Conservation (phyloP, 2,888 invertebrate genomes). For the Tipula unca region DNA sequence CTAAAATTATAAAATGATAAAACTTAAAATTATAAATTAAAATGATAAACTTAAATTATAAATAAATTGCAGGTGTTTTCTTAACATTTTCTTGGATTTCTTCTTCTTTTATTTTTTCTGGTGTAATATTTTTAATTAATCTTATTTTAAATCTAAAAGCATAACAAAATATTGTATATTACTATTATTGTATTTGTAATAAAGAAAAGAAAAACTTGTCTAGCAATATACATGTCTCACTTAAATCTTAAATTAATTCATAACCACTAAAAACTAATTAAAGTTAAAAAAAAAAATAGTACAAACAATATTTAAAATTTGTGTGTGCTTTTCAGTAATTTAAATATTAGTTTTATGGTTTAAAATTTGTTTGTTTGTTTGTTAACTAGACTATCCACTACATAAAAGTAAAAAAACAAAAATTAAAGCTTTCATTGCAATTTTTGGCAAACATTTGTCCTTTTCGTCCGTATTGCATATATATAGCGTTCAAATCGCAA, state of each 20-base stretch:
- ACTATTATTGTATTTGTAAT: neutral
- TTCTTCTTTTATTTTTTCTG: neutral
- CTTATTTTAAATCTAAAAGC: neutral
- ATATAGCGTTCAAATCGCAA: neutral
- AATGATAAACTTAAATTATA: neutral
- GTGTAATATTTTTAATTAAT: neutral
- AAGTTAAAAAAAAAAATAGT: neutral
- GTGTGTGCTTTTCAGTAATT: neutral
- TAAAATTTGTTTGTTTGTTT: neutral
- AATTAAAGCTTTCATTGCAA: neutral
- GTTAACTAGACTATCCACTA: neutral
- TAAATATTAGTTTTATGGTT: neutral
- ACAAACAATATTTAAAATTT: neutral
- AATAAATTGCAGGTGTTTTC: neutral
- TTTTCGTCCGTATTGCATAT: neutral
- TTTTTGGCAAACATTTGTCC: neutral
- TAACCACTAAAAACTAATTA: constrained; percentile 9
- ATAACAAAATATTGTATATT: neutral
- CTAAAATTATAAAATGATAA: constrained; percentile 18
- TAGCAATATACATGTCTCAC: neutral
- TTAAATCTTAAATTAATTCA: constrained; percentile 14
- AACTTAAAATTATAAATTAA: neutral
- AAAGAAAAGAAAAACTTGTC: neutral
- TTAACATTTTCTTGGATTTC: neutral
- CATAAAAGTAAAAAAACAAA: neutral